Conservation (phyloP, 64 coral and sea anemone genomes). For the Exaiptasia diaphana region DNA sequence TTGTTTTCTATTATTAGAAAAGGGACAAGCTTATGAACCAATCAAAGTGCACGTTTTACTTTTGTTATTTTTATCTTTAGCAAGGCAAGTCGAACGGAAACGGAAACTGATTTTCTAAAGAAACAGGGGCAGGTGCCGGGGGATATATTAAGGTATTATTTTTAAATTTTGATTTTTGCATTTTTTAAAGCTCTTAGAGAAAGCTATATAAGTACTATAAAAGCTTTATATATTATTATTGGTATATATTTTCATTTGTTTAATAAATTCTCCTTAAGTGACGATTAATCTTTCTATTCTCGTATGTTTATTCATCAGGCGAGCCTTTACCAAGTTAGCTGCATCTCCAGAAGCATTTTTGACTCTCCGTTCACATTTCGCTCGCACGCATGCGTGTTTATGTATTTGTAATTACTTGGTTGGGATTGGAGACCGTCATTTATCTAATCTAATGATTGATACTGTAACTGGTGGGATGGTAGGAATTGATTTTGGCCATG, state of each 20-base stretch:
- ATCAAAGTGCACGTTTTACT: background rate
- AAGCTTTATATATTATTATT: too few relatives aligned
- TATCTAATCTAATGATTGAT: conserved; percentile 94
- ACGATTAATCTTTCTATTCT: too few relatives aligned
- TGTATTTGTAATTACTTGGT: conserved; percentile 90
- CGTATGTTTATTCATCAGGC: conserved; percentile 48
- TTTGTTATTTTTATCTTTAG: conserved; percentile 16
- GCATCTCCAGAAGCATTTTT: conserved; percentile 91
- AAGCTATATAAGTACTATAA: too few relatives aligned
- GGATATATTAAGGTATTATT: conserved; percentile 82
- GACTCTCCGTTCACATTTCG: conserved; percentile 81
- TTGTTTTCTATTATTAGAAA: too few relatives aligned
- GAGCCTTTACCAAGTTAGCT: conserved; percentile 73
- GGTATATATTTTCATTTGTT: too few relatives aligned
- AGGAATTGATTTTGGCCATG: conserved; percentile 96
- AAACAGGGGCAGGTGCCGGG: conserved; percentile 70
- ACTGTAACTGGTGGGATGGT: conserved; percentile 74
- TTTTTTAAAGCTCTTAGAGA: too few relatives aligned
- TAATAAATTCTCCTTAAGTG: too few relatives aligned
- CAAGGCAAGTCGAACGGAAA: conserved; percentile 78
- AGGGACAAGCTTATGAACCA: too few relatives aligned
- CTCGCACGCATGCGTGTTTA: conserved; percentile 74
- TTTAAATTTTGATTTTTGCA: background rate
- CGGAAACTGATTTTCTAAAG: conserved; percentile 57
- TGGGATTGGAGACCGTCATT: conserved; percentile 92